A percentile compares a stretch with the other conserved stretches of the same genome.
phyloP scores from a whole-genome alignment of 2,888 invertebrate species.

The Drosophila merina region DNA sequence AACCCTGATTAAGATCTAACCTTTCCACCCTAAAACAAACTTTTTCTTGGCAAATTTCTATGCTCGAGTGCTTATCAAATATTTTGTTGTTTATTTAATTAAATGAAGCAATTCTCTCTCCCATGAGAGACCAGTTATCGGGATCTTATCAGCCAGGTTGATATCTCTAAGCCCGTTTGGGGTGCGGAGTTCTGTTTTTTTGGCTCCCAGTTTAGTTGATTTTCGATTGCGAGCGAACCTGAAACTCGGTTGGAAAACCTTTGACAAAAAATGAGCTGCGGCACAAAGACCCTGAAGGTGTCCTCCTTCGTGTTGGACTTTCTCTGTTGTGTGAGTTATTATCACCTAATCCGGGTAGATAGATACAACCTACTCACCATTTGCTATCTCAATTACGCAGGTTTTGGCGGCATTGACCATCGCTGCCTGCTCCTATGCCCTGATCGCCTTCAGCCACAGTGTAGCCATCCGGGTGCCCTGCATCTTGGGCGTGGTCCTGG shows the following conservation, averaged over 20 bases:
- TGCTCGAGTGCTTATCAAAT: slow-evolving; percentile 42
- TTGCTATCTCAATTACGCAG: slow-evolving; percentile 33
- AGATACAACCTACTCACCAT: slow-evolving; percentile 2
- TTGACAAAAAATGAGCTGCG: slow-evolving; percentile 72
- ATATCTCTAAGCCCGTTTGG: slow-evolving; percentile 55
- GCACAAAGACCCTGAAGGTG: slow-evolving; percentile 71
- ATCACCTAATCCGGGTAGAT: slow-evolving; percentile 36
- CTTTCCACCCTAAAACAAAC: slow-evolving; percentile 1
- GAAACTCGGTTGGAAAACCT: slow-evolving; percentile 10
- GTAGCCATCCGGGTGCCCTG: slow-evolving; percentile 74
- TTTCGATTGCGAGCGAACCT: slow-evolving; percentile 25
- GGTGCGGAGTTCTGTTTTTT: slow-evolving; percentile 17
- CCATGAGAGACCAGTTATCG: slow-evolving; percentile 45
- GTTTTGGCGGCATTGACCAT: slow-evolving; percentile 68
- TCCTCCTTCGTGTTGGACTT: slow-evolving; percentile 75
- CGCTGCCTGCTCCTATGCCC: slow-evolving; percentile 69
- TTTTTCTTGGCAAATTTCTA: slow-evolving; percentile 7
- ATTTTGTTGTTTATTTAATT: slow-evolving; percentile 3
- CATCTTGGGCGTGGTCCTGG: slow-evolving; percentile 70
- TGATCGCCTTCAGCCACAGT: slow-evolving; percentile 60
- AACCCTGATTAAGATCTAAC: neutral
- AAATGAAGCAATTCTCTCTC: slow-evolving; percentile 2
- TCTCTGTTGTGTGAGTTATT: slow-evolving; percentile 76
- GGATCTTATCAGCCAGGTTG: slow-evolving; percentile 51
- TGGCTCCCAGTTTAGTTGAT: slow-evolving; percentile 50